A percentile compares a stretch with the other conserved stretches of the same genome.
Conservation (phyloP, 2,888 invertebrate genomes). For the Lepidochrysops patricia region DNA sequence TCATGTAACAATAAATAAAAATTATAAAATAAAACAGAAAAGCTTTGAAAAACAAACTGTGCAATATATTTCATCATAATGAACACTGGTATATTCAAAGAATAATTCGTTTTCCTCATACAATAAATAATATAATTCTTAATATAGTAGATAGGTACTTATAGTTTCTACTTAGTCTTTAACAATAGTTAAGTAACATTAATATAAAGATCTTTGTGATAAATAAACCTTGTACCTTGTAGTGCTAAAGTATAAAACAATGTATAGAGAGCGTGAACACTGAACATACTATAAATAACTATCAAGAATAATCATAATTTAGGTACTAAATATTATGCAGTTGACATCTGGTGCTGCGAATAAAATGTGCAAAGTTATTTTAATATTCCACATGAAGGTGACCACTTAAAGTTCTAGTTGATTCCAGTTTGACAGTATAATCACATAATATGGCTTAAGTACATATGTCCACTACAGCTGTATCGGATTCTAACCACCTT, state of each 20-base stretch:
- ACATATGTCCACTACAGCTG: no score
- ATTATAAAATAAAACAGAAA: not conserved
- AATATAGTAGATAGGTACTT: no score
- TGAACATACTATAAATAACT: not conserved
- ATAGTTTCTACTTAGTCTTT: no score
- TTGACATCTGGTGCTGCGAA: not conserved
- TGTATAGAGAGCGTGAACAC: not conserved
- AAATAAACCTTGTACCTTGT: not conserved
- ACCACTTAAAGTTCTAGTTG: no score
- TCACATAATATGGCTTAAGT: no score
- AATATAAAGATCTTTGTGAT: not conserved
- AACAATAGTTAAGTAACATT: not conserved
- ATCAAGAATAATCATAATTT: not conserved
- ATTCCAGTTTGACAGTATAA: no score
- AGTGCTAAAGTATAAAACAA: not conserved
- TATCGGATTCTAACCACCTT: no score
- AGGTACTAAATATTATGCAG: not conserved
- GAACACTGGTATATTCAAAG: not conserved
- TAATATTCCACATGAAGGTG: not conserved
- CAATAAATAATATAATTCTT: no score
- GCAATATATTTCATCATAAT: not conserved
- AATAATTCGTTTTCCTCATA: no score
- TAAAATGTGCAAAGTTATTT: not conserved
- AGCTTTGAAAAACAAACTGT: not conserved
- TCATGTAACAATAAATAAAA: conserved; percentile 11